Conservation (phyloP, 2,113 vertebrate species). For the Centropus bengalensis region DNA sequence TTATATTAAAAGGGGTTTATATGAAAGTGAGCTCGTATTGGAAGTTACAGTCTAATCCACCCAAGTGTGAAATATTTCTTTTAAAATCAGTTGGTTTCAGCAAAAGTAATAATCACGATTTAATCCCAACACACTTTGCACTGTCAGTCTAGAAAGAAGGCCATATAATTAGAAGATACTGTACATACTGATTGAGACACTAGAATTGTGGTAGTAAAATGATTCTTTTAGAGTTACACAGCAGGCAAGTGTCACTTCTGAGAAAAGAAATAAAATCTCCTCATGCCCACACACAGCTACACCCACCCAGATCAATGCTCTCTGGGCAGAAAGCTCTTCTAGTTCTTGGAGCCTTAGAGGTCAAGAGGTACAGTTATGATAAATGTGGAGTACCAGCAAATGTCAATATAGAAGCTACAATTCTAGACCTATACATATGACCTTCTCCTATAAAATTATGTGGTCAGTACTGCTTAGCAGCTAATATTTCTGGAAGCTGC, state of each 20-base stretch:
- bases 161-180: neutral
- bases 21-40: neutral
- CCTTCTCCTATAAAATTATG: neutral
- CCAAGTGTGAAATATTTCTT: neutral
- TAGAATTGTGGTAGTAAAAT: neutral
- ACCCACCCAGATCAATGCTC: neutral
- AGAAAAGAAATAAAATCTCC: neutral
- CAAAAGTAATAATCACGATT: neutral
- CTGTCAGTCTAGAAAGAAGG: neutral
- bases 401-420: neutral
- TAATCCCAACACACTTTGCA: neutral
- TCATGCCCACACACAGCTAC: neutral
- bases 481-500: neutral
- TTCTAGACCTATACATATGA: neutral
- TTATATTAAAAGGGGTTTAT: neutral
- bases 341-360: neutral
- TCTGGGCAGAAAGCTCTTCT: neutral
- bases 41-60: neutral
- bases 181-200: neutral
- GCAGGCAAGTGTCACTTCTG: neutral
- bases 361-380: neutral
- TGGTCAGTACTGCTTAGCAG: neutral
- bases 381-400: neutral
- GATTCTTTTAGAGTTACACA: neutral
- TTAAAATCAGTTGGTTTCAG: neutral